Base-by-base conservation (phyloP, 2,888 invertebrate species). In the Epinotia nisella region DNA sequence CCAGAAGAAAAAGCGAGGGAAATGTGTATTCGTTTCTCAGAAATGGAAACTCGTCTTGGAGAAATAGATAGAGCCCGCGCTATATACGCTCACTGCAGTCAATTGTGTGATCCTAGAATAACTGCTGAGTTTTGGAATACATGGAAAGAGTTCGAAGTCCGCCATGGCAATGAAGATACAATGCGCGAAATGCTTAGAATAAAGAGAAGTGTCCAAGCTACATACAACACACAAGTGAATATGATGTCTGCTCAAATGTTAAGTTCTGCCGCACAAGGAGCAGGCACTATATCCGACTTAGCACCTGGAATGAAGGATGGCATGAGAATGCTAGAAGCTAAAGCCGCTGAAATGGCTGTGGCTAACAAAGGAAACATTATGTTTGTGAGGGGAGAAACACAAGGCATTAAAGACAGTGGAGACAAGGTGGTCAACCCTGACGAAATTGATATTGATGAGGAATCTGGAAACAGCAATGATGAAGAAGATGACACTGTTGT, bases 211-310 rank as follows among this genome's bases (percentile, higher is more conserved):
- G 98, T 99, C 0, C 99, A 99, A 92, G 99, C 99, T 4, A 98
- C 98, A 82, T 99, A 98, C 88, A 99, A 99, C 88, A 99, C 99
- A 0, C 99, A 99, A 94, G 96, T 96, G n/a, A 99, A 99, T 87
- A 99, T 99, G 97, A 99, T 99, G 98, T 98, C 98, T 15, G 98
- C 99, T 0, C 99, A 99, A 90, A 98, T 99, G 97, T 93, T 99
- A 80, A 97, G 96, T 81, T 97, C 97, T 21, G 95, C 96, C 55
- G 94, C 95, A 19, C 94, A 95, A 79, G 94, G 94, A 69, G 94
- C 95, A 51, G 95, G 96, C 19, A 96, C 96, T 35, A 92, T 96
- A 62, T 96, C 96, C 1, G 96, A 96, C 85, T 94, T 96, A 75
- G 96, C 96, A 41, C 96, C 96, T 49, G 96, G 96, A 41, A 95